Evolutionary conservation across 2,797 vertebrate species (phyloP).

Genomic region (Nothura maculosa): DNA sequence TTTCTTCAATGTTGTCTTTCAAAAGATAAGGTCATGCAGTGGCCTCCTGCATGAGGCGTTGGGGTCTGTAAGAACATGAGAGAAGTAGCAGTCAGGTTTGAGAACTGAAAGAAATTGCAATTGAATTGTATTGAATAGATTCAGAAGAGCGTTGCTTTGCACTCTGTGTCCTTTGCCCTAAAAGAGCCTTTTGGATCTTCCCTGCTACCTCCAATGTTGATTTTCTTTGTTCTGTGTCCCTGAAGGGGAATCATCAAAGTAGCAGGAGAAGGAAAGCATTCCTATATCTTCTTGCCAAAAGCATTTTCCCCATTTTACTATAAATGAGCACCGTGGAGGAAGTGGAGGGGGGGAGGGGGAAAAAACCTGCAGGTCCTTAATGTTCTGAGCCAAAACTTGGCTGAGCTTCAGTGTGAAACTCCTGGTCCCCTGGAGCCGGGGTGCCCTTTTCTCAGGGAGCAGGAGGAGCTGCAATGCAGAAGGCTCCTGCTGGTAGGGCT

Average conservation of each 20-base stretch:
- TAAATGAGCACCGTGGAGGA: constrained; percentile 57
- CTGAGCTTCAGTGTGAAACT: not conserved
- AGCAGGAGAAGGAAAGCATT: constrained; percentile 65
- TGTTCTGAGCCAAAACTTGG: constrained; percentile 40
- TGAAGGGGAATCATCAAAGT: constrained; percentile 68
- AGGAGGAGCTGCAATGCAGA: not conserved
- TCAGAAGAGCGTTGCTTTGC: constrained; percentile 17
- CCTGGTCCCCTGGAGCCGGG: not conserved
- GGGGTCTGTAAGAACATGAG: not conserved
- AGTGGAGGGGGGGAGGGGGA: not conserved
- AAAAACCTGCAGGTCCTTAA: constrained; percentile 26
- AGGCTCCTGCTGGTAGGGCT: not conserved
- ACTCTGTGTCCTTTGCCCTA: constrained; percentile 61
- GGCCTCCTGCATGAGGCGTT: not conserved
- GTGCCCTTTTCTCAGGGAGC: not conserved
- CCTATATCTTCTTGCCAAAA: constrained; percentile 65
- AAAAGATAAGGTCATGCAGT: not conserved
- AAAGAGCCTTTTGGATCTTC: constrained; percentile 65
- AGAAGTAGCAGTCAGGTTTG: not conserved
- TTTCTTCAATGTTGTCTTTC: not conserved
- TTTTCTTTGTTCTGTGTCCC: constrained; percentile 59
- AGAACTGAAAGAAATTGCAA: not conserved
- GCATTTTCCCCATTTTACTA: constrained; percentile 70
- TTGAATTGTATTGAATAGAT: not conserved
- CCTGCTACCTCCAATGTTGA: not conserved